phyloP scores from a whole-genome alignment of 2,797 vertebrate species.

The Helicolenus hilgendorfi region DNA sequence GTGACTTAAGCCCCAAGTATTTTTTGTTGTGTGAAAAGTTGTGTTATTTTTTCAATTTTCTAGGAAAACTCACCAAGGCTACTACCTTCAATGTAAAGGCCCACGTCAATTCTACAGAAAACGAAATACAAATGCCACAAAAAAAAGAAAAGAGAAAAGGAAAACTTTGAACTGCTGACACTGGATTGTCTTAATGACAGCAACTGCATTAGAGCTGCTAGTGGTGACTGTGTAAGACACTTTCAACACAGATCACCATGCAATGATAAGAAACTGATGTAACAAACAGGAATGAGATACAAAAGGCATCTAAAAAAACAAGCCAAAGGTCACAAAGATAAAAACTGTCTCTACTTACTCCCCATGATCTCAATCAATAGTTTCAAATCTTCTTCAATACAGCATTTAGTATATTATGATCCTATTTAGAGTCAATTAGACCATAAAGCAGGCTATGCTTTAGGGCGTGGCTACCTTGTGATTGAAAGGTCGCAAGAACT shows the following conservation, averaged over 20 bases:
- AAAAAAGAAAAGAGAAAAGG: neutral
- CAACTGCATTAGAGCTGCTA: neutral
- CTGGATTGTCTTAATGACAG: neutral
- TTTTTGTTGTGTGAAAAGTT: neutral
- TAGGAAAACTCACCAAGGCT: neutral
- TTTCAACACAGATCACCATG: neutral
- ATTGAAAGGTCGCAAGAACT: too few relatives aligned
- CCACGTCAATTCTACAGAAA: neutral
- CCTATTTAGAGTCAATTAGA: too few relatives aligned
- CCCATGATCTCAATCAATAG: rapidly evolving
- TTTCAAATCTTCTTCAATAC: too few relatives aligned
- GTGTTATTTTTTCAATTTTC: neutral
- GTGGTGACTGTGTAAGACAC: neutral
- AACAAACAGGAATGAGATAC: neutral
- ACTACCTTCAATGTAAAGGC: neutral
- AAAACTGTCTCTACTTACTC: neutral
- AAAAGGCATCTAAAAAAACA: neutral
- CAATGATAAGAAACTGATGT: neutral
- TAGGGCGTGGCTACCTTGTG: too few relatives aligned
- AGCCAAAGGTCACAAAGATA: neutral
- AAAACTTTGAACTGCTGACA: neutral
- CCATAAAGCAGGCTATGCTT: too few relatives aligned
- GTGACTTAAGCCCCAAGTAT: neutral
- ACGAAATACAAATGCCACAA: neutral
- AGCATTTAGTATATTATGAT: too few relatives aligned